Evolutionary conservation across 2,113 vertebrate genomes (phyloP), one percentile per base, ranked within the genome.

Genomic region (Burhinus oedicnemus): DNA sequence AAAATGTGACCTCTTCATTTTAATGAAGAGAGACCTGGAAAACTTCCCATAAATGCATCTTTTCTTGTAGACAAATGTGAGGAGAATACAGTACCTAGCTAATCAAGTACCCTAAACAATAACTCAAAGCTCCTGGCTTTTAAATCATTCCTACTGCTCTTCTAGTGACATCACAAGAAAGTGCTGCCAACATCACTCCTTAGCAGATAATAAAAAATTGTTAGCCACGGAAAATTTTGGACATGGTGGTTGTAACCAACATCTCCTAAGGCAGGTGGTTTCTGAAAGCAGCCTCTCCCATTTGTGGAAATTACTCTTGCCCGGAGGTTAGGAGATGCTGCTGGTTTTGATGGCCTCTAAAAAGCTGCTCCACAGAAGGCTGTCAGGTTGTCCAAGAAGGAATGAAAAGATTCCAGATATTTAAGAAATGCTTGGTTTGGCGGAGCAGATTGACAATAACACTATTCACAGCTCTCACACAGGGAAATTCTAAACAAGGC

Each of bases 1-100:
- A 96, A 97, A 97, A 97, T 84, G 71, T 86, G 93, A 95, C 76
- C 91, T 85, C 61, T 92, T 82, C 90, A 77, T 81, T 97, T 97
- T 96, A 97, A 94, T 97, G 93, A 96, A 95, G 96, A 94, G 90
- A 72, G 74, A 89, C 88, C 92, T 97, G 93, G 91, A 98, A 97
- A 97, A 70, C 32, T 91, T 97, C 90, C 92, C 93, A 95, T 40
- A 95, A 89, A 75, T 82, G 83, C 70, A 89, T 81, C 55, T 93
- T 97, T 85, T 85, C 70, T 83, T 88, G 15, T 65, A 89, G 84
- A 87, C 34, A 95, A 97, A 95, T 75, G 62, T 68, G 68, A 87
- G 79, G 72, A 96, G 82, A 97, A 92, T 71, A 91, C 32, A 96
- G 71, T 77, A 83, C 45, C 70, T 87, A 93, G 69, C 91, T 94